Percentiles rank a stretch among this genome's conserved stretches.
These are phyloP conservation scores for Leucozona laternaria DNA, from an alignment of 2,888 invertebrate species.

Conservation along the genomic window DNA sequence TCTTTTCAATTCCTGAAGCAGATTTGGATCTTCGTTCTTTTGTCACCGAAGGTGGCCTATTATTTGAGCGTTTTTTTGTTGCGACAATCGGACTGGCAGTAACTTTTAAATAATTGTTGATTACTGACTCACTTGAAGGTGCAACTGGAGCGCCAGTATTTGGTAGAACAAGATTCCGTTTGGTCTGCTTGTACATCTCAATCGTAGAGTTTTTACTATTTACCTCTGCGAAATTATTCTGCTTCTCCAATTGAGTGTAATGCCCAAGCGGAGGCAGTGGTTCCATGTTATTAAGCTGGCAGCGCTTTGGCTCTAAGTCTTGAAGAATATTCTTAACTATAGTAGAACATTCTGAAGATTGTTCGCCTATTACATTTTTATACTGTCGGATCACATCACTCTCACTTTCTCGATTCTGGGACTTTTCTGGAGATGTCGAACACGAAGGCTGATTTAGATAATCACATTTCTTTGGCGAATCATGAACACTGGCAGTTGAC, in stretches of 20 bases:
- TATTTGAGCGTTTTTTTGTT: conserved; percentile 81
- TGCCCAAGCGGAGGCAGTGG: conserved; percentile 79
- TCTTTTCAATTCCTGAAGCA: conserved; percentile 53
- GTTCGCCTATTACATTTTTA: conserved; percentile 79
- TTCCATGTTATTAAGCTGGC: conserved; percentile 79
- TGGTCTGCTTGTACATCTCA: conserved; percentile 65
- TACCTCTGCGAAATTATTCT: conserved; percentile 80
- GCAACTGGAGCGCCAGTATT: conserved; percentile 19
- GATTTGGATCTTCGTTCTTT: conserved; percentile 72
- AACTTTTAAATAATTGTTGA: conserved; percentile 82
- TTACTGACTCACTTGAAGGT: conserved; percentile 79
- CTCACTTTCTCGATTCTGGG: conserved; percentile 35
- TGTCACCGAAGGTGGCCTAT: conserved; percentile 52
- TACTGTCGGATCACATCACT: conserved; percentile 81
- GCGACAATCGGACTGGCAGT: conserved; percentile 78
- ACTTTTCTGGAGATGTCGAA: conserved; percentile 33
- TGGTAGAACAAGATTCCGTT: conserved; percentile 73
- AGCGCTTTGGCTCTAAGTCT: conserved; percentile 72
- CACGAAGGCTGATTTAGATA: conserved; percentile 28
- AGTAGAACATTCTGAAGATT: conserved; percentile 77
- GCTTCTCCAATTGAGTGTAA: conserved; percentile 79
- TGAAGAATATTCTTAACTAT: conserved; percentile 78
- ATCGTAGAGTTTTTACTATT: conserved; percentile 75
- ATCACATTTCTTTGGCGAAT: conserved; percentile 74
- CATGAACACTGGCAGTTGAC: conserved; percentile 80